Base-by-base conservation (phyloP, 2,888 invertebrate species). In the Nomada ruficornis region DNA sequence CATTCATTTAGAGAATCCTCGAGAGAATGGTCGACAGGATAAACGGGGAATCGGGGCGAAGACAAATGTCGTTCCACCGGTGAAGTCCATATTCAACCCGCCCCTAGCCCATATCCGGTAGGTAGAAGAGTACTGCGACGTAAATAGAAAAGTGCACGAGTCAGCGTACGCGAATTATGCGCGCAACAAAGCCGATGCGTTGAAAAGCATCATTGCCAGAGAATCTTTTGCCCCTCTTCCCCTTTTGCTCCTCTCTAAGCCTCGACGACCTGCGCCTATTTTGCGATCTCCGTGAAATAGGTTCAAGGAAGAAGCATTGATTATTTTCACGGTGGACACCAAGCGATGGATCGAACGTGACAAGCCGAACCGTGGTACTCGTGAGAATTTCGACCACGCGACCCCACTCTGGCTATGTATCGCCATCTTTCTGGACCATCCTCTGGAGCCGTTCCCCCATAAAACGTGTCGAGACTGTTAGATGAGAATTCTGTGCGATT, bases 71-170 rank as follows among this genome's bases (percentile, higher is more conserved):
- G 59, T 68, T 75, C n/a, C 63, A 36, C 36, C 29, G 57, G 26
- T 26, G 23, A 68, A 75, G 71, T 85, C 79, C 75, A 74, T 74
- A 82, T 50, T 42, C 26, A 52, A 44, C 74, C 42, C 18, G 11
- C n/a, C 26, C 42, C 10, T 36, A 36, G 7, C 11, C 13, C 20
- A 9, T 44, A 18, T 18, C 50, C 50, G 62, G 20, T 63, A 42
- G n/a, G 11, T 50, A 23, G 26, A 57, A 72, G 59, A 59, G 52
- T 65, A 59, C 60, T 64, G 60, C 67, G 68, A 57, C 52, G 76
- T 83, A 84, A 88, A 83, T 80, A 84, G 77, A 69, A 79, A 84
- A 88, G 76, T 77, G 75, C 77, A 77, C 74, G 82, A 88, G 83
- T 85, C 86, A 83, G 82, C 85, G 57, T 80, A 63, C 69, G 78